Evolutionary conservation across 2,113 vertebrate genomes (phyloP).

Genomic region (Sapayoa aenigma): DNA sequence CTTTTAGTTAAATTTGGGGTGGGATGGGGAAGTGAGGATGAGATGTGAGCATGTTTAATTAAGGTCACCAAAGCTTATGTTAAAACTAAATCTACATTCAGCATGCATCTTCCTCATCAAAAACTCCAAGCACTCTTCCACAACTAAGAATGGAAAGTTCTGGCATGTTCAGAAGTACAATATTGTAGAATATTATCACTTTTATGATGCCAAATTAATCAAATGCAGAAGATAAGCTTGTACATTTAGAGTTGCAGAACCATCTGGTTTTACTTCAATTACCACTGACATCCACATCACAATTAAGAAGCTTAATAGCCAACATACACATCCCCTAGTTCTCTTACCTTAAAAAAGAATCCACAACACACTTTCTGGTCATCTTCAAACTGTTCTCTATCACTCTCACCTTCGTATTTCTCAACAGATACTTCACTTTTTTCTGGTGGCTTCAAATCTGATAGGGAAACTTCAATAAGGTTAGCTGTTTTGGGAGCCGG

Average conservation of each 20-base stretch:
- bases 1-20: background rate
- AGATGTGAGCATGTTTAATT: background rate
- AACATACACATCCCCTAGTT: background rate
- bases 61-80: background rate
- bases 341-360: constrained; percentile 96
- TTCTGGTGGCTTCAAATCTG: constrained; percentile 84
- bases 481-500: constrained; percentile 77
- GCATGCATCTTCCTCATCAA: background rate
- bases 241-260: background rate
- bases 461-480: constrained; percentile 93
- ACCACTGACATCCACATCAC: background rate
- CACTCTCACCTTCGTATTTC: constrained; percentile 76
- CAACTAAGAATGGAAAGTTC: background rate
- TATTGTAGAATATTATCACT: background rate
- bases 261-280: background rate
- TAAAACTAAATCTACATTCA: background rate
- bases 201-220: background rate
- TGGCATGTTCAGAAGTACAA: background rate
- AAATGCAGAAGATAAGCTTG: background rate
- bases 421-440: constrained; percentile 77
- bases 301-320: background rate
- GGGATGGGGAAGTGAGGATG: background rate
- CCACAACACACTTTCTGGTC: constrained; percentile 91
- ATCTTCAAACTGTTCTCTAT: constrained; percentile 80
- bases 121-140: background rate